Conservation (phyloP, 2,888 invertebrate species). For the Gisinianus flammeolus region DNA sequence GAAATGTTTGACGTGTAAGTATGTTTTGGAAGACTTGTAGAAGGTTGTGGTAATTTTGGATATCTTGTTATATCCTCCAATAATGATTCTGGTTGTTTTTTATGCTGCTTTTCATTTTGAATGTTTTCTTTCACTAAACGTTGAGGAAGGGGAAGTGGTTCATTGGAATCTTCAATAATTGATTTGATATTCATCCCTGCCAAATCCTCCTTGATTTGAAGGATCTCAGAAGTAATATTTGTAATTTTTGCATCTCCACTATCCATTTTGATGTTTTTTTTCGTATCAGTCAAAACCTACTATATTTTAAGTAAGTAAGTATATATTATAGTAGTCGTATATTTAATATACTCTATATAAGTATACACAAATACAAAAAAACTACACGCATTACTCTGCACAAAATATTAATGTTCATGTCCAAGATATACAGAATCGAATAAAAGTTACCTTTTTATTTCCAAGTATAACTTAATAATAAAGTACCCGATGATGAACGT, state of each 20-base stretch:
- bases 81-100: too few species aligned
- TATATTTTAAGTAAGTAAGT: neutral
- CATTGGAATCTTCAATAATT: neutral
- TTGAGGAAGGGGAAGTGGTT: neutral
- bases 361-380: too few species aligned
- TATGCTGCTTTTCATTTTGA: neutral
- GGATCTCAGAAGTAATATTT: neutral
- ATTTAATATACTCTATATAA: neutral
- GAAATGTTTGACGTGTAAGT: neutral
- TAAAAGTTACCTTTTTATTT: too few species aligned
- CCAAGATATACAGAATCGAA: too few species aligned
- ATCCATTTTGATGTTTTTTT: neutral
- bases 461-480: too few species aligned
- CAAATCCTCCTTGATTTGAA: slow-evolving; percentile 8
- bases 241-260: neutral
- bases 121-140: neutral
- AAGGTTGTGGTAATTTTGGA: neutral
- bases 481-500: too few species aligned
- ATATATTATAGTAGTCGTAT: neutral
- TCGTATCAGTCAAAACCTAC: neutral
- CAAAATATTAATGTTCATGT: too few species aligned
- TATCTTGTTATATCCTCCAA: too few species aligned
- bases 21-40: neutral
- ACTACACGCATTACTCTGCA: too few species aligned
- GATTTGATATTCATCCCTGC: slow-evolving; percentile 18